Percentiles rank a stretch among this genome's conserved stretches.
These are phyloP conservation scores for Vicugna pacos DNA, from an alignment of 2,113 vertebrate genomes.

Conservation along the genomic window DNA sequence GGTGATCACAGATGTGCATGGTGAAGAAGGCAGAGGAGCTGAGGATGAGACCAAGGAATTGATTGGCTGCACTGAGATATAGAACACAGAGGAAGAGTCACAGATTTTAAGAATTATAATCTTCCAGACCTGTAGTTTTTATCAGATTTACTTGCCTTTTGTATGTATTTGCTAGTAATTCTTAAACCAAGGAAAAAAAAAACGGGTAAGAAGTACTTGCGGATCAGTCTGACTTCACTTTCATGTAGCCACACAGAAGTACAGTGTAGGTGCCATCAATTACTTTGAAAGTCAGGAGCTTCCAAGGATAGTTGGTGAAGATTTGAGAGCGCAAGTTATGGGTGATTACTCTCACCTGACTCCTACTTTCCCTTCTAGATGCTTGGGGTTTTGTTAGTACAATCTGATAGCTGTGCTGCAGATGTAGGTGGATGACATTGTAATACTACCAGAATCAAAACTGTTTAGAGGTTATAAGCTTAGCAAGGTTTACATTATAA, in stretches of 20 bases:
- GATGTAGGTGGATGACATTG: constrained; percentile 45
- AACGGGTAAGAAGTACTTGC: background rate
- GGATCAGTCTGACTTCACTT: background rate
- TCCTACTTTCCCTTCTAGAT: background rate
- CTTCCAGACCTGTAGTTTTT: background rate
- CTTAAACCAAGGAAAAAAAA: background rate
- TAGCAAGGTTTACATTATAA: constrained; percentile 20
- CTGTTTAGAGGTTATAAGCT: constrained; percentile 27
- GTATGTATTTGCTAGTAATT: background rate
- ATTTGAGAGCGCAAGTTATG: rapidly evolving
- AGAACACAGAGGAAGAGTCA: background rate
- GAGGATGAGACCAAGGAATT: background rate
- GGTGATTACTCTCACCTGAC: background rate
- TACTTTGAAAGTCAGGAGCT: background rate
- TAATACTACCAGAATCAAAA: constrained; percentile 30
- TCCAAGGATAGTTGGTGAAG: background rate
- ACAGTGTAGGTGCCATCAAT: no score
- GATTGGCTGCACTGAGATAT: rapidly evolving
- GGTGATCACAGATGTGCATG: background rate
- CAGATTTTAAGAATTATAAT: background rate
- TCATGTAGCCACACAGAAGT: background rate
- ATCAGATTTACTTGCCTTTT: background rate
- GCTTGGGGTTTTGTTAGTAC: background rate
- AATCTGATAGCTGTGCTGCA: constrained; percentile 26
- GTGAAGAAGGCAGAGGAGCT: no score